Conservation (phyloP, 2,888 invertebrate species). For the Tetranychus piercei region DNA sequence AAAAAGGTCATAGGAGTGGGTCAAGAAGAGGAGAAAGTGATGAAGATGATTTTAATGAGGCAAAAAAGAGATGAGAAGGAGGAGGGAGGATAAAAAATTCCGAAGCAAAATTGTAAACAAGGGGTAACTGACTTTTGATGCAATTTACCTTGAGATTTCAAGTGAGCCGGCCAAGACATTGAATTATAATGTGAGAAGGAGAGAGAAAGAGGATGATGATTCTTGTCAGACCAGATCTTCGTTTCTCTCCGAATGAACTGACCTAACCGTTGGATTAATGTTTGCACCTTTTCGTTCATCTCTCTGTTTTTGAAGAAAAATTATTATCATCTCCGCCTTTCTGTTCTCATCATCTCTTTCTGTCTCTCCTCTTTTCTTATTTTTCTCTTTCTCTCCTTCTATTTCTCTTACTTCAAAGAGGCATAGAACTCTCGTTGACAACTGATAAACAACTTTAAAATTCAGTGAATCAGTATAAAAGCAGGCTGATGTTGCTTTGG, state of each 20-base stretch:
- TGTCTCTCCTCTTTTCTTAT: not conserved
- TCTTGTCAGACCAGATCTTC: not conserved
- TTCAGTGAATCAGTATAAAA: not conserved
- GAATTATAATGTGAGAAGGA: not conserved
- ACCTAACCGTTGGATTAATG: not conserved
- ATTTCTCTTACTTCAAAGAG: not conserved
- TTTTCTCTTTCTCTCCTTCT: not conserved
- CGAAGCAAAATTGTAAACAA: not conserved
- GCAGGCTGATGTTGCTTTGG: not conserved
- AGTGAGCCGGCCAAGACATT: not conserved
- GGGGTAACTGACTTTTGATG: not conserved
- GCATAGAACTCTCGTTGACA: not conserved
- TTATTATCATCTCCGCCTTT: not conserved
- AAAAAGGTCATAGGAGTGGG: conserved; percentile 1
- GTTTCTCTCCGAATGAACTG: not conserved
- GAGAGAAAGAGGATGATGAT: not conserved
- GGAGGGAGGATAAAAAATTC: not conserved
- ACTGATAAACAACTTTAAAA: not conserved
- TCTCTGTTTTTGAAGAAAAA: not conserved
- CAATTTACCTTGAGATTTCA: not conserved
- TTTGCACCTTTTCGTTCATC: too few species aligned
- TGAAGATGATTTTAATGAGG: not conserved
- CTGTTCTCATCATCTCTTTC: not conserved
- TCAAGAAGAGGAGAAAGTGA: not conserved
- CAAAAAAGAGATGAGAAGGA: not conserved